Base-by-base conservation (phyloP, 1,140 invertebrate genomes). In the Adelges cooleyi region DNA sequence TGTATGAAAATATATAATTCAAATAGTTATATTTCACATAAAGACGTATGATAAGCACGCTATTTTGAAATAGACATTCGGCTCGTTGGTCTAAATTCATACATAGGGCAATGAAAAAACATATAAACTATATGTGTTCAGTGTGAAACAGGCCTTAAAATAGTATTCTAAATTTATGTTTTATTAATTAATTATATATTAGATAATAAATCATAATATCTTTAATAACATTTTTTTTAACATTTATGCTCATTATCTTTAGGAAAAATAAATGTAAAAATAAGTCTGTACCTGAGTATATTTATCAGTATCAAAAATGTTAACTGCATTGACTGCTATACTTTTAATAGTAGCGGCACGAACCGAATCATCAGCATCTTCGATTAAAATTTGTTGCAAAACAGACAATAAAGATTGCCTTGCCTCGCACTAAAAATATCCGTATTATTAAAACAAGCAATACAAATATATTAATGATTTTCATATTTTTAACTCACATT, bases 321-420 rank as follows among this genome's bases (percentile, higher is more conserved):
- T 79, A 15, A 80, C 79, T 50, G 84, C 77, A 17, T 87, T 73
- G 1, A 86, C 71, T 2, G 83, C 79, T 17, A 88, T 74, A 74
- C 83, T 85, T 69, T 77, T 78, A 3, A 86, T 77, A 5, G 82
- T 83, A 10, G 80, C 79, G 65, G 79, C 78, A 69, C 84, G 73
- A 2, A 88, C 85, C 56, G 72, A 70, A n/a, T 82, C 77, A 68
- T 85, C 84, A 69, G 81, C 83, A 68, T 89, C 86, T 69, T 87
- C 85, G 27, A 79, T 72, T 53, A 87, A 73, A 80, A 89, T 83
- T 74, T 89, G 86, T 69, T 86, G 82, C 20, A 88, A 73, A 80
- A 88, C 87, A 17, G 85, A 86, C 25, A 88, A 72, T 22, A 88
- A 72, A 1, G 85, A 88, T 70, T 85, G 85, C 40, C 84, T 75